Evolutionary conservation across 2,113 vertebrate genomes (phyloP).

Genomic region (Aleadryas rufinucha): DNA sequence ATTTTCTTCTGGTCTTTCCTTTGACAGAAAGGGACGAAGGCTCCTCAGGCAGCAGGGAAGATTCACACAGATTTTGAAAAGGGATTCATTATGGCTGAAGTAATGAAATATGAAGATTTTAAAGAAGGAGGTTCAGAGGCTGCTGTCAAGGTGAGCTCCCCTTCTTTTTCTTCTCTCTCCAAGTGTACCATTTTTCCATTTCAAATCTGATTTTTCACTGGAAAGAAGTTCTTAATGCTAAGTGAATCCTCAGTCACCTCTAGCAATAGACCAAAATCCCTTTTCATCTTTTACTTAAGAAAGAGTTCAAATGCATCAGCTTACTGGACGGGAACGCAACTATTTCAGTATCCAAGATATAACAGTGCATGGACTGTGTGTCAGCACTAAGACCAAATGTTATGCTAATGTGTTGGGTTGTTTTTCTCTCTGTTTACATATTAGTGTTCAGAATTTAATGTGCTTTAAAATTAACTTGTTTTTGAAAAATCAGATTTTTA

Average conservation of each 20-base stretch:
- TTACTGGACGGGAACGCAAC: not conserved
- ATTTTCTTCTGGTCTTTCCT: conserved; percentile 76
- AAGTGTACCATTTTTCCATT: conserved; percentile 32
- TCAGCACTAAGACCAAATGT: not conserved
- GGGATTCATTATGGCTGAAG: conserved; percentile 97
- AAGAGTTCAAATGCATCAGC: conserved; percentile 65
- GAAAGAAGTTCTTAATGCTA: conserved; percentile 71
- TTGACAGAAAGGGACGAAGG: conserved; percentile 91
- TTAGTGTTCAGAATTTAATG: not conserved
- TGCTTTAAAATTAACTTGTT: not conserved
- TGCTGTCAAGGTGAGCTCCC: conserved; percentile 88
- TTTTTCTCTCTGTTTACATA: not conserved
- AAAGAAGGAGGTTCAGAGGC: conserved; percentile 91
- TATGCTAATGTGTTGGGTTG: not conserved
- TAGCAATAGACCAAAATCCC: conserved; percentile 45
- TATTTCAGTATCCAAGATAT: conserved; percentile 48
- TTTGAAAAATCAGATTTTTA: not conserved
- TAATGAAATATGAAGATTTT: conserved; percentile 98
- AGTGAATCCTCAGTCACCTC: conserved; percentile 68
- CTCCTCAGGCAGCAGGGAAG: conserved; percentile 93
- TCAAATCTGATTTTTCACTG: conserved; percentile 46
- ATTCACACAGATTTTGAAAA: conserved; percentile 91
- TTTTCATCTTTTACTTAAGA: conserved; percentile 74
- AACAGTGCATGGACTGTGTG: not conserved
- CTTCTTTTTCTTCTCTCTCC: not conserved